These are phyloP conservation scores for Cataglyphis rosenhaueri DNA, from an alignment of 2,888 invertebrate genomes.

Conservation along the genomic window DNA sequence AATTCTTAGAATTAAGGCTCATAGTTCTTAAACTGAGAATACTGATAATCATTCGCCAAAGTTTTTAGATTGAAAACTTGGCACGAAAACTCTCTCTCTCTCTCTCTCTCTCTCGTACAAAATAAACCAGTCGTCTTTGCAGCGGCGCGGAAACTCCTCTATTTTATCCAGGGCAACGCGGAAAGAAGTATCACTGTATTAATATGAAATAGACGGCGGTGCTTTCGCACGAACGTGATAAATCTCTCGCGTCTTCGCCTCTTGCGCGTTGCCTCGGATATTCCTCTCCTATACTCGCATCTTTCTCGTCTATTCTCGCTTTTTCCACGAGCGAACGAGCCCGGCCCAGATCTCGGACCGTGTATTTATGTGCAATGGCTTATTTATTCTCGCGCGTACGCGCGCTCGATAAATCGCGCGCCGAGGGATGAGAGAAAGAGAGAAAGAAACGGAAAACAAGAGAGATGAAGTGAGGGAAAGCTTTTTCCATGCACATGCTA, in stretches of 20 bases:
- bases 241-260: conserved; percentile 48
- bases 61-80: conserved; percentile 1
- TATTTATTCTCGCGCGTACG: conserved; percentile 71
- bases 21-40: background rate
- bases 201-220: conserved; percentile 44
- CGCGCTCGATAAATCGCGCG: conserved; percentile 70
- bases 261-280: conserved; percentile 24
- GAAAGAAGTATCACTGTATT: conserved; percentile 45
- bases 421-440: background rate
- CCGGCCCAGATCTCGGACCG: conserved; percentile 55
- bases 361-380: conserved; percentile 73
- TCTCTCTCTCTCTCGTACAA: background rate
- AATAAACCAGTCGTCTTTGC: background rate
- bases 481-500: conserved; percentile 28
- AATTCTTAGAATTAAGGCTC: background rate
- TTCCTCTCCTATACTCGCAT: conserved; percentile 24
- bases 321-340: conserved; percentile 38
- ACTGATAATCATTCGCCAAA: background rate
- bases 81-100: background rate
- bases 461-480: background rate
- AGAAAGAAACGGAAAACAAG: background rate
- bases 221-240: conserved; percentile 43
- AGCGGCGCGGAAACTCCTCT: background rate
- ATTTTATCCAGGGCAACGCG: conserved; percentile 10
- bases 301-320: conserved; percentile 28